Conservation (phyloP, 2,113 vertebrate genomes). For the Phyllostomus hastatus region DNA sequence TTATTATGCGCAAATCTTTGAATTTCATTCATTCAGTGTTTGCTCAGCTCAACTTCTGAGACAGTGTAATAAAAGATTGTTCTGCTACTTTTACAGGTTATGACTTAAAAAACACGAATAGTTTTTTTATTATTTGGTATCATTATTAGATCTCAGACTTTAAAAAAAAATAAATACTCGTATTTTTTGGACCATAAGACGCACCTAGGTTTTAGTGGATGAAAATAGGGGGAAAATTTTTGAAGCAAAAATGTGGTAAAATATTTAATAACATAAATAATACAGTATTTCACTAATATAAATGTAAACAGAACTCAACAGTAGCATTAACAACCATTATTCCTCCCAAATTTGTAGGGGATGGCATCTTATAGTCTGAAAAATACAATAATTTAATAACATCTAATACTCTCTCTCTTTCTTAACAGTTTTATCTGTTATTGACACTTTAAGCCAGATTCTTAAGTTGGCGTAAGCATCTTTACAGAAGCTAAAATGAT, state of each 20-base stretch:
- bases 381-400: not conserved
- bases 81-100: not conserved
- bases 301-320: too few species aligned
- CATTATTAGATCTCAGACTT: not conserved
- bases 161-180: not conserved
- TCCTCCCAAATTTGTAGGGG: too few species aligned
- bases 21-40: not conserved
- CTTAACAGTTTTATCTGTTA: not conserved
- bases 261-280: too few species aligned
- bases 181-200: too few species aligned
- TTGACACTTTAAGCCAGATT: not conserved
- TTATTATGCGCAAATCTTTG: constrained; percentile 5
- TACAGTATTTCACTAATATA: too few species aligned
- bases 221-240: too few species aligned
- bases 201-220: too few species aligned
- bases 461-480: not conserved
- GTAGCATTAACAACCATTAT: too few species aligned
- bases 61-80: not conserved
- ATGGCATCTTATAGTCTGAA: too few species aligned
- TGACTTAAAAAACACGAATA: not conserved
- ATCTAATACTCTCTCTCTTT: not conserved
- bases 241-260: too few species aligned
- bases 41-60: not conserved
- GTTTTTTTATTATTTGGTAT: not conserved
- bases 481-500: not conserved